Evolutionary conservation across 2,113 vertebrate species (phyloP), one percentile per base, ranked within the genome.

Genomic region (Romanogobio albipinnatus): DNA sequence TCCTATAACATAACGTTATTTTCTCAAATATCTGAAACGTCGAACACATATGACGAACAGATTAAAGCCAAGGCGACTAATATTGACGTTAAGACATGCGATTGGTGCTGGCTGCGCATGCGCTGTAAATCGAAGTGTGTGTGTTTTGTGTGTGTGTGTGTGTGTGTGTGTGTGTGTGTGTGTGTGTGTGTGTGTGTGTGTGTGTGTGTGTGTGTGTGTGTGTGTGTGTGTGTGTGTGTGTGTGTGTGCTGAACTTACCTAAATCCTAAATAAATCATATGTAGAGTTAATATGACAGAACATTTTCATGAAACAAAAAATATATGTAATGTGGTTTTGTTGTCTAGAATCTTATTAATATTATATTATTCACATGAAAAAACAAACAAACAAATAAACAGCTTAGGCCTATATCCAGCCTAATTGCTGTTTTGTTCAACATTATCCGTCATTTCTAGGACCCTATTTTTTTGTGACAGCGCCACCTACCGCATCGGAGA

Each of bases 41-140:
- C 76, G 33, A n/a, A 43, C 76, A 77, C 39, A 14, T 59, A 78
- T 78, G 76, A 78, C 76, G 76, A 78, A 61, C 1, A n/a, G 3
- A 15, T 33, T 39, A 53, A 33, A 53, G 9, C 49, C n/a, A 2
- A 59, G 76, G 33, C 76, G 56, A 61, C 5, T 43, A 4, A 15
- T 43, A 59, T 9, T 78, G 76, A 78, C 53, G 76, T 43, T 2
- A 1, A 13, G 10, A 7, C 24, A 58, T 4, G 6, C 29, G 53
- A 78, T 78, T 59, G 76, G 75, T 58, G 9, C 15, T 33, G 24
- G 29, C 33, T 61, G 53, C 10, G 10, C 36, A 58, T 14, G 53
- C 56, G 22, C 26, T n/a, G 9, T 71, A 43, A 39, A 1, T 5
- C 0, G 2, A 70, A 70, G 5, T 10, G 14, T 7, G 9, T 29